phyloP scores from a whole-genome alignment of 2,113 vertebrate genomes.

The Actenoides lindsayi region DNA sequence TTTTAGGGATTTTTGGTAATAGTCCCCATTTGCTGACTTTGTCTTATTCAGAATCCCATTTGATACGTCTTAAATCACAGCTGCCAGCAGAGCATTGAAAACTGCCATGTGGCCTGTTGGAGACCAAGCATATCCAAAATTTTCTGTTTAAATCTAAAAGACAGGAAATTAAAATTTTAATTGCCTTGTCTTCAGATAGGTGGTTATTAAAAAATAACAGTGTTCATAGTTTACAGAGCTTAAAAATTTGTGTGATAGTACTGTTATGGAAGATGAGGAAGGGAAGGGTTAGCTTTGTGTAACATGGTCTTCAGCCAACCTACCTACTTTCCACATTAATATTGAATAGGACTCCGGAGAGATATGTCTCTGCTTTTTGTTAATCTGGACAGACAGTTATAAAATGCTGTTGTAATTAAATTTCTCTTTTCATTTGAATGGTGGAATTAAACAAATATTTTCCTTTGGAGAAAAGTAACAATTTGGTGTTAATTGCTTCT shows the following conservation, averaged over 20 bases:
- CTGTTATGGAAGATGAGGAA: not conserved
- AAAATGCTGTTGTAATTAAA: slow-evolving; percentile 47
- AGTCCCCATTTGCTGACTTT: not conserved
- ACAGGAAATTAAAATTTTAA: not conserved
- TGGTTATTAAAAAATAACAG: not conserved
- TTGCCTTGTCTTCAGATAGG: not conserved
- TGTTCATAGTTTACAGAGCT: not conserved
- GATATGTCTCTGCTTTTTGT: not conserved
- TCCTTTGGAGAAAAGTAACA: slow-evolving; percentile 58
- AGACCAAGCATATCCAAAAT: not conserved
- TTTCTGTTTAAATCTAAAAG: not conserved
- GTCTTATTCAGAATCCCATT: not conserved
- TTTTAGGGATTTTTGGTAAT: not conserved
- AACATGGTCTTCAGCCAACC: not conserved
- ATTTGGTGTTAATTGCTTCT: slow-evolving; percentile 65
- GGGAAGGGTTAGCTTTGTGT: not conserved
- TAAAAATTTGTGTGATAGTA: not conserved
- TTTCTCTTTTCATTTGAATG: slow-evolving; percentile 51
- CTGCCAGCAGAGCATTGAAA: not conserved
- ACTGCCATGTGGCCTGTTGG: not conserved
- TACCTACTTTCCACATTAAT: not conserved
- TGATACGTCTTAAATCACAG: not conserved
- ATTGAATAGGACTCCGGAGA: not conserved
- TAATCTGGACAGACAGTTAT: slow-evolving; percentile 22
- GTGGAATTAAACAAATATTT: slow-evolving; percentile 69